Evolutionary conservation across 2,888 invertebrate species (phyloP).

Genomic region (Sericinus montela): DNA sequence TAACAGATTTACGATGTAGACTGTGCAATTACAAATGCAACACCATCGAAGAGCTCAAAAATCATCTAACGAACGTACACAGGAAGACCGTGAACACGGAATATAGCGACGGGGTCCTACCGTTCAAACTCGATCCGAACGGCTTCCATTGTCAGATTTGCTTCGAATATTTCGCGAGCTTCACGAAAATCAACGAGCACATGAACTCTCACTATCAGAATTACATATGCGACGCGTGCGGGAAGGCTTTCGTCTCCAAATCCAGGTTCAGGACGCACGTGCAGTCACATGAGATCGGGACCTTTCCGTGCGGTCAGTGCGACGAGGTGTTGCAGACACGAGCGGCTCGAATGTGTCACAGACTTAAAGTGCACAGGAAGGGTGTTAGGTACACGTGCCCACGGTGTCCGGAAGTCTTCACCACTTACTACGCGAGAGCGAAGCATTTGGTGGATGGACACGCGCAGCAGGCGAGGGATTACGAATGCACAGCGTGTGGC

Average conservation of each 20-base stretch:
- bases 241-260: slow-evolving; percentile 62
- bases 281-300: slow-evolving; percentile 57
- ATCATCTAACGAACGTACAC: slow-evolving; percentile 47
- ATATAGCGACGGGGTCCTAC: slow-evolving; percentile 63
- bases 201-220: slow-evolving; percentile 68
- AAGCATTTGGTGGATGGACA: slow-evolving; percentile 60
- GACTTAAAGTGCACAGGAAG: slow-evolving; percentile 49
- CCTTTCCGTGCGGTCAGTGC: slow-evolving; percentile 60
- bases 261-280: slow-evolving; percentile 61
- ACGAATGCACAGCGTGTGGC: slow-evolving; percentile 47
- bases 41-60: slow-evolving; percentile 48
- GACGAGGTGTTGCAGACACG: slow-evolving; percentile 49
- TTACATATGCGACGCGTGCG: slow-evolving; percentile 63
- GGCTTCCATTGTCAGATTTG: slow-evolving; percentile 59
- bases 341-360: slow-evolving; percentile 54
- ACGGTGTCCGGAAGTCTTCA: slow-evolving; percentile 57
- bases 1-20: slow-evolving; percentile 51
- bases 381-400: slow-evolving; percentile 63
- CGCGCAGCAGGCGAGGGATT: slow-evolving; percentile 43
- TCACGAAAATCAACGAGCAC: slow-evolving; percentile 60
- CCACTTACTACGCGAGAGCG: slow-evolving; percentile 52
- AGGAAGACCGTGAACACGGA: slow-evolving; percentile 39
- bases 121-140: slow-evolving; percentile 54
- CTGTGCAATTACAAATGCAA: slow-evolving; percentile 43
- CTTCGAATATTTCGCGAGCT: slow-evolving; percentile 40